phyloP scores from a whole-genome alignment of 2,888 invertebrate genomes.

The Synergus gifuensis region DNA sequence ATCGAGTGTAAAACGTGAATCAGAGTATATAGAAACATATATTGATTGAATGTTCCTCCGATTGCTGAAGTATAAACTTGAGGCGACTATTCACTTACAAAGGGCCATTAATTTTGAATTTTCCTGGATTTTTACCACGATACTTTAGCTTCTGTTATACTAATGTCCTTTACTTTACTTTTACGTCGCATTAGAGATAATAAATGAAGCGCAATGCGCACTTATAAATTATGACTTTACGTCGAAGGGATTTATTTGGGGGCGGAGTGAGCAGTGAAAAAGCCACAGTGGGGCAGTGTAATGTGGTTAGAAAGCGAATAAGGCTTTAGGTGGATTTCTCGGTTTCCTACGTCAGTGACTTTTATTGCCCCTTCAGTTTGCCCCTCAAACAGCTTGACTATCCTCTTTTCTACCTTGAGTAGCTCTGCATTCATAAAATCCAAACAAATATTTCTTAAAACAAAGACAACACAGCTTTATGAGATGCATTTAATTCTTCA shows the following conservation, averaged over 20 bases:
- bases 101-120: constrained; percentile 23
- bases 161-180: constrained; percentile 35
- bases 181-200: constrained; percentile 35
- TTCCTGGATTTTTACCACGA: constrained; percentile 3
- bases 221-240: constrained; percentile 36
- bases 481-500: not conserved
- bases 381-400: constrained; percentile 45
- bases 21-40: not conserved
- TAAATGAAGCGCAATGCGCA: constrained; percentile 38
- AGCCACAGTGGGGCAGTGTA: constrained; percentile 29
- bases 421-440: not conserved
- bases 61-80: constrained; percentile 20
- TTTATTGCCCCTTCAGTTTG: constrained; percentile 59
- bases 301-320: constrained; percentile 24
- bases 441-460: not conserved
- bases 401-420: not conserved
- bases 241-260: constrained; percentile 39
- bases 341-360: constrained; percentile 55
- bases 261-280: constrained; percentile 38
- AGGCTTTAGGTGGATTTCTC: constrained; percentile 53
- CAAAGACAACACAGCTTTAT: not conserved
- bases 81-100: constrained; percentile 24
- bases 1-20: not conserved
- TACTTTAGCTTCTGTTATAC: constrained; percentile 17
- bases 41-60: not conserved